Base-by-base conservation (phyloP, 2,888 invertebrate genomes). In the Drosophila tripunctata region DNA sequence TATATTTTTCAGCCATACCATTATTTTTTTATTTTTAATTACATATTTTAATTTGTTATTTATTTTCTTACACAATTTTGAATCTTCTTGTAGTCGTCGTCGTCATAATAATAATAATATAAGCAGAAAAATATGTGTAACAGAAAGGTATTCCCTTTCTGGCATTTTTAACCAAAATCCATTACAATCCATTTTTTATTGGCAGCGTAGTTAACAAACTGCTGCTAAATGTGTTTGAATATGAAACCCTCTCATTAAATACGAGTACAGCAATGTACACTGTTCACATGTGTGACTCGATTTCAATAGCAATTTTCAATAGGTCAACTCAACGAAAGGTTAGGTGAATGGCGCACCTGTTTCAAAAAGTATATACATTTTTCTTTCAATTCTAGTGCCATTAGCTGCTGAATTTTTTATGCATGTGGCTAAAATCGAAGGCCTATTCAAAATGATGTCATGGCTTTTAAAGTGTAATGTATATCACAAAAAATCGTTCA, bases 401-500 rank as follows among this genome's bases (percentile, higher is more conserved):
- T 55, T 48, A 65, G 58, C 47, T 38, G 3, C 36, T 36, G 31
- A 43, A 61, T 71, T 43, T 33, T 67, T 66, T 51, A 71, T 67
- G 55, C 50, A 55, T 31, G 15, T 27, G 31, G 36, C 48, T 44
- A 38, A 44, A 51, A 14, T 22, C 17, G 47, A 52, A 58, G 57
- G 61, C 36, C 35, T 40, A 30, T 31, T 15, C 14, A 62, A 60
- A n/a, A 63, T 54, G 62, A 75, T 73, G 75, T 58, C 73, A 75
- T 62, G 65, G 62, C 54, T 58, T 52, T 36, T 43, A 19, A 41
- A 44, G 12, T 14, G 17, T 47, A 45, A 17, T 15, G 3, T 12
- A 15, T 14, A 15, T 8, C 14, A 33, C 14, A 48, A 12, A 22
- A n/a, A 54, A 31, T 35, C n/a, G 24, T 15, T 8, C 4, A 17